These are phyloP conservation scores for Apotomis capreana DNA, from an alignment of 2,888 invertebrate genomes.

Conservation along the genomic window DNA sequence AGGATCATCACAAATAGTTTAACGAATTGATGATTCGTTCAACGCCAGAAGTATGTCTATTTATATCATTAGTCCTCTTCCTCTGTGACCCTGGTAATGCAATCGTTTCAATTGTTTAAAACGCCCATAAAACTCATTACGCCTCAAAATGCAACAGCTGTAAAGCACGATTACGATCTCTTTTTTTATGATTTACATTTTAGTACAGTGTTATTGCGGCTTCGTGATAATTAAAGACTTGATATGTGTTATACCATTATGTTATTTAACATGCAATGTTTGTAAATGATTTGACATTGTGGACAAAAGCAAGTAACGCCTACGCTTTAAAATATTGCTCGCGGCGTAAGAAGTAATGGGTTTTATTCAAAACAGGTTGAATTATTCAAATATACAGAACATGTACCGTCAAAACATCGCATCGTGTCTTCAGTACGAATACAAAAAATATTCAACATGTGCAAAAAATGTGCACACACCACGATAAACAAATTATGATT, in stretches of 20 bases:
- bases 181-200: conserved; percentile 60
- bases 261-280: conserved; percentile 49
- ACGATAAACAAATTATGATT: neutral
- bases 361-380: conserved; percentile 39
- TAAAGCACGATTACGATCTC: conserved; percentile 63
- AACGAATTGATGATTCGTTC: neutral
- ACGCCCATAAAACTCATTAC: conserved; percentile 61
- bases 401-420: conserved; percentile 24
- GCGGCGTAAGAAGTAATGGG: conserved; percentile 32
- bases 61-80: conserved; percentile 18
- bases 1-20: conserved; percentile 39
- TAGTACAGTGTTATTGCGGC: conserved; percentile 54
- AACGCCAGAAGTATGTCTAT: conserved; percentile 19
- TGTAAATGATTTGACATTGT: conserved; percentile 53
- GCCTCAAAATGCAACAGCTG: conserved; percentile 52
- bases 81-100: conserved; percentile 53
- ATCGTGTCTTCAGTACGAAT: conserved; percentile 44
- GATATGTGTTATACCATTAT: conserved; percentile 47
- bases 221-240: conserved; percentile 51
- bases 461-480: neutral
- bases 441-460: conserved; percentile 50
- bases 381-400: conserved; percentile 30
- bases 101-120: conserved; percentile 63
- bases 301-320: conserved; percentile 46
- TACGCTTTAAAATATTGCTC: conserved; percentile 41